These are phyloP conservation scores for Orthosia incerta DNA, from an alignment of 2,888 invertebrate species.

Conservation along the genomic window DNA sequence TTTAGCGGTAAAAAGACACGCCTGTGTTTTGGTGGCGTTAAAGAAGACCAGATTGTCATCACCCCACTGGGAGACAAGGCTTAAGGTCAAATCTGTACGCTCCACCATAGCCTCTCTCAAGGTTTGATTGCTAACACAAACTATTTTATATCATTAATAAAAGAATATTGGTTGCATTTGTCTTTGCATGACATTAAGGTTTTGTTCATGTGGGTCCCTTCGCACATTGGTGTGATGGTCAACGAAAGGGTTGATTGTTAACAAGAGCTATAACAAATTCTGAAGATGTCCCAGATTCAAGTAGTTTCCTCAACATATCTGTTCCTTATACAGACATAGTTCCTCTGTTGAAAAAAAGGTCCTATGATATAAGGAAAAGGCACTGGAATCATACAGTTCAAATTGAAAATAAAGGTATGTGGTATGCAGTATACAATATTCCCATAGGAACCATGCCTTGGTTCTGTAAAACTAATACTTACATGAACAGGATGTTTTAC, in stretches of 20 bases:
- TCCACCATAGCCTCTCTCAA: too few species aligned
- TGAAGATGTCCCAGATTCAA: conserved; percentile 5
- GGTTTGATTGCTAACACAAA: too few species aligned
- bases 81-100: too few species aligned
- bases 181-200: too few species aligned
- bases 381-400: conserved; percentile 5
- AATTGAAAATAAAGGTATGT: conserved; percentile 1
- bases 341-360: conserved; percentile 2
- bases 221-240: too few species aligned
- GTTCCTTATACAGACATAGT: conserved; percentile 5
- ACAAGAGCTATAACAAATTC: neutral
- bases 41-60: too few species aligned
- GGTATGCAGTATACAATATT: conserved; percentile 14
- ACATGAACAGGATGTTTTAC: conserved; percentile 1
- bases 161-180: too few species aligned
- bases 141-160: too few species aligned
- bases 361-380: neutral
- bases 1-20: too few species aligned
- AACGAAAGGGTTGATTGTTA: neutral
- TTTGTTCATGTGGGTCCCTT: too few species aligned
- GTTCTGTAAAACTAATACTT: neutral
- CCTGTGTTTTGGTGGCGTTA: too few species aligned
- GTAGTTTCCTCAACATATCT: conserved; percentile 8
- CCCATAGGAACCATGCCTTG: neutral
- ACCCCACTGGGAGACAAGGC: too few species aligned